A percentile compares a stretch with the other conserved stretches of the same genome.
phyloP scores from a whole-genome alignment of 2,888 invertebrate genomes.

The Therioaphis trifolii region DNA sequence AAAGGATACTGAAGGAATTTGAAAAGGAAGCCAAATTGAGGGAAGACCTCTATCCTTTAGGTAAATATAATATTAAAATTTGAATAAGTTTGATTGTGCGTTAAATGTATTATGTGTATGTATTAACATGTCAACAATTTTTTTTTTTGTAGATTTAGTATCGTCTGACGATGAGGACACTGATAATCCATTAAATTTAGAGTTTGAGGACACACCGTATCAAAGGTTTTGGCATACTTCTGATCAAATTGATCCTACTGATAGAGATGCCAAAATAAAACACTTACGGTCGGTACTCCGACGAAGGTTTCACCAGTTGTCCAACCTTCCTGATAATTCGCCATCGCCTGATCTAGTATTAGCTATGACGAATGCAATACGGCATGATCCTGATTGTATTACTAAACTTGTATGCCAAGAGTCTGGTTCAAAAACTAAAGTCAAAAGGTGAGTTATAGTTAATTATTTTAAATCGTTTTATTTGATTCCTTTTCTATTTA shows the following conservation, averaged over 20 bases:
- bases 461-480: not conserved
- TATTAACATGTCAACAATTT: not conserved
- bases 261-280: slow-evolving; percentile 55
- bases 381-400: slow-evolving; percentile 37
- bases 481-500: not conserved
- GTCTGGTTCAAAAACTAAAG: slow-evolving; percentile 30
- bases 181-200: slow-evolving; percentile 47
- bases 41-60: slow-evolving; percentile 68
- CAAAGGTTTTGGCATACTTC: slow-evolving; percentile 50
- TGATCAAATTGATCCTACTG: slow-evolving; percentile 27
- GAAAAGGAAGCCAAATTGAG: slow-evolving; percentile 66
- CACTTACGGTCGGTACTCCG: slow-evolving; percentile 45
- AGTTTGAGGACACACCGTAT: slow-evolving; percentile 55
- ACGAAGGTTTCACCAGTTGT: slow-evolving; percentile 54
- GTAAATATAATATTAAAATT: slow-evolving; percentile 65
- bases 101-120: not conserved
- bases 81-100: not conserved
- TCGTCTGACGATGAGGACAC: slow-evolving; percentile 29
- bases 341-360: slow-evolving; percentile 59
- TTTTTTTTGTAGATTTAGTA: slow-evolving; percentile 41
- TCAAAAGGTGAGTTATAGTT: slow-evolving; percentile 9
- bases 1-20: slow-evolving; percentile 72
- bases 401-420: slow-evolving; percentile 27
- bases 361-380: slow-evolving; percentile 43
- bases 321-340: slow-evolving; percentile 55